Percentiles rank a stretch among this genome's conserved stretches.
Evolutionary conservation across 2,113 vertebrate species (phyloP).

Genomic region (Xenus cinereus): DNA sequence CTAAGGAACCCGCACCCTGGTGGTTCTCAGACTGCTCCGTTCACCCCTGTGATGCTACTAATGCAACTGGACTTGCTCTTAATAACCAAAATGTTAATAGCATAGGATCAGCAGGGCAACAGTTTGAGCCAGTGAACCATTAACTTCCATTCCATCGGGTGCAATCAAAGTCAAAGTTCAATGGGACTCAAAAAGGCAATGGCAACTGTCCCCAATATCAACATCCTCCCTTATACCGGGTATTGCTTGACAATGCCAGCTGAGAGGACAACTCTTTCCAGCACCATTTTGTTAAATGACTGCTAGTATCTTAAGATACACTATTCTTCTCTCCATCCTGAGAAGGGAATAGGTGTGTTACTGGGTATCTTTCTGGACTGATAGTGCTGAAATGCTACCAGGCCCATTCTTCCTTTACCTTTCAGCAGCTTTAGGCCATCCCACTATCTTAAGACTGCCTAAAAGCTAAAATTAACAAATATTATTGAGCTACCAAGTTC

Average conservation of each 20-base stretch:
- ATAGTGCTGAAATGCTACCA: neutral
- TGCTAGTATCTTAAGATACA: neutral
- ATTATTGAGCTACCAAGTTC: neutral
- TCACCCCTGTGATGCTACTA: neutral
- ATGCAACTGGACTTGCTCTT: neutral
- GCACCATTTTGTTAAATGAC: neutral
- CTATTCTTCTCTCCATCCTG: neutral
- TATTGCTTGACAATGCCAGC: neutral
- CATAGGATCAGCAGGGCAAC: neutral
- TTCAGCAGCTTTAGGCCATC: neutral
- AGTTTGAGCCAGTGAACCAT: neutral
- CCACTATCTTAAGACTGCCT: neutral
- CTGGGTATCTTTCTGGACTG: neutral
- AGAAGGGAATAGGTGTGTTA: neutral
- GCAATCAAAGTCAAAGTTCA: conserved; percentile 14
- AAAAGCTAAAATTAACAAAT: neutral
- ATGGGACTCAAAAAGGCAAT: neutral
- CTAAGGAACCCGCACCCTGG: neutral
- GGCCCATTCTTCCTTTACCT: neutral
- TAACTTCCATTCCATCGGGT: neutral
- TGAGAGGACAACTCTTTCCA: neutral
- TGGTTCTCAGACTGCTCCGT: neutral
- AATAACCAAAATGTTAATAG: neutral
- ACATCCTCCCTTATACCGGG: rapidly evolving
- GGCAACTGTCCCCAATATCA: neutral